Evolutionary conservation across 2,797 vertebrate species (phyloP).

Genomic region (Peromyscus eremicus): DNA sequence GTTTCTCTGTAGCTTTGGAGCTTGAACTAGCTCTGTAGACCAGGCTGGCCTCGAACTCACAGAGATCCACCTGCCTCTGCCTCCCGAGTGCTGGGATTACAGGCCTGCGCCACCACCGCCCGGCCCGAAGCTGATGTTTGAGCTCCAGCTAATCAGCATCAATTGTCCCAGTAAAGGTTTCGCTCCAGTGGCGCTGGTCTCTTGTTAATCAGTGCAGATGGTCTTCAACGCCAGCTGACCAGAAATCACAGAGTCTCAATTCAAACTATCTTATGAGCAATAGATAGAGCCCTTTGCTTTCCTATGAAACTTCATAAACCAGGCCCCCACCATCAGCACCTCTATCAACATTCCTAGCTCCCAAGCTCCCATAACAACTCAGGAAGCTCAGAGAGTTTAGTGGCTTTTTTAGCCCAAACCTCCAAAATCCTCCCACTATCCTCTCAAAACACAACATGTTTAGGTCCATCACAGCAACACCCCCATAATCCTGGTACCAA

Average conservation of each 20-base stretch:
- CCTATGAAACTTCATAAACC: neutral
- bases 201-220: neutral
- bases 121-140: neutral
- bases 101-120: too few species aligned
- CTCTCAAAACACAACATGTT: neutral
- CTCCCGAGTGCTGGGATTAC: too few species aligned
- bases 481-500: neutral
- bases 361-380: neutral
- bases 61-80: too few species aligned
- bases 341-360: neutral
- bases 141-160: neutral
- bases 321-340: neutral
- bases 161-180: neutral
- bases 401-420: neutral
- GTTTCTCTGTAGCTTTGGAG: too few species aligned
- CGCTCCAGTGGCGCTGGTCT: neutral
- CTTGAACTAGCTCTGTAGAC: too few species aligned
- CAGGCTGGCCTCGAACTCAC: too few species aligned
- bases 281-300: neutral
- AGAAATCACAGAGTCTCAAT: neutral
- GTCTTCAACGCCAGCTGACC: neutral
- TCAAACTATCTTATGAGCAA: neutral
- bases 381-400: neutral
- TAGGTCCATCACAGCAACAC: neutral
- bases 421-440: neutral